These are phyloP conservation scores for Pionites leucogaster DNA, from an alignment of 2,113 vertebrate species.

Conservation along the genomic window DNA sequence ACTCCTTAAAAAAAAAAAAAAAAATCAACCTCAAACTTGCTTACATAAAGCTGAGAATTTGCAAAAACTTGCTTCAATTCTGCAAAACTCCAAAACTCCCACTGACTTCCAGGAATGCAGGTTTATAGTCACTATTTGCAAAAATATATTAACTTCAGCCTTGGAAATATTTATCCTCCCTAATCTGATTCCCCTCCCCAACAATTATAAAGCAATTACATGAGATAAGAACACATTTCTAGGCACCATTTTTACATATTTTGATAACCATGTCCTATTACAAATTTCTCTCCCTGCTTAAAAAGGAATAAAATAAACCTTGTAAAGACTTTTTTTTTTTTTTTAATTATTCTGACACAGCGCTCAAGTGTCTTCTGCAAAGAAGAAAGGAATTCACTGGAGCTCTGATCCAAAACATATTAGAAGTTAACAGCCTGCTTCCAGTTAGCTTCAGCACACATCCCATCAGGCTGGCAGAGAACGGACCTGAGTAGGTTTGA, in stretches of 20 bases:
- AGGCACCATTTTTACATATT: conserved; percentile 35
- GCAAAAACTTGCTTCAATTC: neutral
- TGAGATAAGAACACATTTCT: conserved; percentile 32
- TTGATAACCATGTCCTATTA: conserved; percentile 7
- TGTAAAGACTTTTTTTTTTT: neutral
- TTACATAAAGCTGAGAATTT: neutral
- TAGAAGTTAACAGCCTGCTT: neutral
- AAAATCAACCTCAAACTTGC: neutral
- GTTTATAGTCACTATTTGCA: neutral
- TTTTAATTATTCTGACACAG: neutral
- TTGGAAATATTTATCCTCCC: neutral
- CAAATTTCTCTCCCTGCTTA: neutral
- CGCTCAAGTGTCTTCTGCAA: neutral
- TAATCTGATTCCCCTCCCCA: conserved; percentile 35
- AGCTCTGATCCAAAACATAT: neutral
- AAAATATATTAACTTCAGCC: conserved; percentile 6
- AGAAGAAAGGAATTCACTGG: conserved; percentile 1
- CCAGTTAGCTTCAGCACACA: neutral
- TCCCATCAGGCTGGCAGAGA: neutral
- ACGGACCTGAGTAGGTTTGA: neutral
- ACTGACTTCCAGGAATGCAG: neutral
- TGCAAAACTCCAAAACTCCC: neutral
- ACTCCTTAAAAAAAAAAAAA: neutral
- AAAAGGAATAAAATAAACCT: neutral
- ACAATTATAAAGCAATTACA: conserved; percentile 49